These are phyloP conservation scores for Noctua janthina DNA, from an alignment of 2,888 invertebrate genomes.

Conservation along the genomic window DNA sequence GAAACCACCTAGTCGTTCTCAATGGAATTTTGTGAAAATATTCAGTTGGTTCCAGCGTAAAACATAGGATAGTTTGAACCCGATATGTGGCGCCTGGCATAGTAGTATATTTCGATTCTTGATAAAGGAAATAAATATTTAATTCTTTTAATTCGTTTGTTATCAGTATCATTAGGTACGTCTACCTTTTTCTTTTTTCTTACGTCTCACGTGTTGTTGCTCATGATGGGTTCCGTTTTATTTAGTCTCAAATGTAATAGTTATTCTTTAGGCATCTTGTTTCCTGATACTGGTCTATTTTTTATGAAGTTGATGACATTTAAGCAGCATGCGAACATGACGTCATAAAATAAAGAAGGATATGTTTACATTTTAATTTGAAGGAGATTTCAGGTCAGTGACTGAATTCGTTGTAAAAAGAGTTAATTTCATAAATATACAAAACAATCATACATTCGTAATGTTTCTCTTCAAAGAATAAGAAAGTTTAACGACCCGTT, in stretches of 20 bases:
- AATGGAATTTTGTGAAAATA: background rate
- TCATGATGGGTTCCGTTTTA: background rate
- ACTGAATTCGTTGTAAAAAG: conserved; percentile 48
- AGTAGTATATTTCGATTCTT: too few relatives aligned
- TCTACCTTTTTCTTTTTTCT: background rate
- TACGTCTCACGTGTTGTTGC: background rate
- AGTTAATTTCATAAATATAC: conserved; percentile 54
- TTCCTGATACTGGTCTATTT: background rate
- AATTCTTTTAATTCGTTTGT: background rate
- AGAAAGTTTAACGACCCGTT: conserved; percentile 56
- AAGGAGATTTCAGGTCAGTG: conserved; percentile 22
- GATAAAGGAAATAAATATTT: background rate
- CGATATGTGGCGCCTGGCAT: background rate
- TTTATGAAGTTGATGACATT: background rate
- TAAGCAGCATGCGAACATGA: background rate
- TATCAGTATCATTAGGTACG: background rate
- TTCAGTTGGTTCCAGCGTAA: background rate
- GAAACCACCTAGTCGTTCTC: background rate
- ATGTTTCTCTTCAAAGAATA: conserved; percentile 52
- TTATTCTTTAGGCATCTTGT: background rate
- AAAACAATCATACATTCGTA: conserved; percentile 56
- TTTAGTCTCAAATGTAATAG: background rate
- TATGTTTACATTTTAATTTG: conserved; percentile 13
- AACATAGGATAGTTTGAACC: background rate
- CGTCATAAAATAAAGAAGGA: background rate